Conservation (phyloP, 2,113 vertebrate genomes). For the Amblyopsis rosae region DNA sequence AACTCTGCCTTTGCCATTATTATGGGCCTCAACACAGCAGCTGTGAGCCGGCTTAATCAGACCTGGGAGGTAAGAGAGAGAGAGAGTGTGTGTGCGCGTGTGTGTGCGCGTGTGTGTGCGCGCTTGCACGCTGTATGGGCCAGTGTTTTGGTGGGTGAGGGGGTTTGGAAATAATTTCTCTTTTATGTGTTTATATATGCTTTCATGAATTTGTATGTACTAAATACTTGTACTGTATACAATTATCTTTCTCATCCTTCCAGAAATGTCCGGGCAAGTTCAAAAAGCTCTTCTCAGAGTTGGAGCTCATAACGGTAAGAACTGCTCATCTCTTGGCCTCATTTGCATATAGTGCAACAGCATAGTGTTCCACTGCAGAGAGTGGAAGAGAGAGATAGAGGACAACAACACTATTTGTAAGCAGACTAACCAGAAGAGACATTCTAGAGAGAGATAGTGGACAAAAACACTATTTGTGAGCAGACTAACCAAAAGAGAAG, state of each 20-base stretch:
- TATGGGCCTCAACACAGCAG: constrained; percentile 97
- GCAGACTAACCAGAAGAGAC: too few species aligned
- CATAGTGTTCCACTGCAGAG: too few species aligned
- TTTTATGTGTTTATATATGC: constrained; percentile 7
- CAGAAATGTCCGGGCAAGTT: constrained; percentile 98
- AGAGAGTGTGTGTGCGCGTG: background rate
- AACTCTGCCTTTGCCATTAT: constrained; percentile 98
- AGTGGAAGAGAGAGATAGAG: too few species aligned
- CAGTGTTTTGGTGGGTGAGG: background rate
- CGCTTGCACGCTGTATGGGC: background rate
- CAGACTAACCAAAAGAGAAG: too few species aligned
- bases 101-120: too few species aligned
- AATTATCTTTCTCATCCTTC: constrained; percentile 16
- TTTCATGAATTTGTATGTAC: background rate
- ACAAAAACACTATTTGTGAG: too few species aligned
- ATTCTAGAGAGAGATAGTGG: too few species aligned
- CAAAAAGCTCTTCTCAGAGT: constrained; percentile 97
- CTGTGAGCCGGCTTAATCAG: constrained; percentile 92
- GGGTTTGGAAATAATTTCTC: constrained; percentile 40
- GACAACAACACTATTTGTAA: too few species aligned
- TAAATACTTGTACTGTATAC: background rate
- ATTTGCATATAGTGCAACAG: too few species aligned
- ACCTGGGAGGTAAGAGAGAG: constrained; percentile 92
- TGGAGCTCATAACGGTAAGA: constrained; percentile 93
- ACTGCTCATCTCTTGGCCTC: too few species aligned